Percentiles rank a stretch among this genome's conserved stretches.
phyloP scores from a whole-genome alignment of 2,113 vertebrate genomes.

The Enhydra lutris region DNA sequence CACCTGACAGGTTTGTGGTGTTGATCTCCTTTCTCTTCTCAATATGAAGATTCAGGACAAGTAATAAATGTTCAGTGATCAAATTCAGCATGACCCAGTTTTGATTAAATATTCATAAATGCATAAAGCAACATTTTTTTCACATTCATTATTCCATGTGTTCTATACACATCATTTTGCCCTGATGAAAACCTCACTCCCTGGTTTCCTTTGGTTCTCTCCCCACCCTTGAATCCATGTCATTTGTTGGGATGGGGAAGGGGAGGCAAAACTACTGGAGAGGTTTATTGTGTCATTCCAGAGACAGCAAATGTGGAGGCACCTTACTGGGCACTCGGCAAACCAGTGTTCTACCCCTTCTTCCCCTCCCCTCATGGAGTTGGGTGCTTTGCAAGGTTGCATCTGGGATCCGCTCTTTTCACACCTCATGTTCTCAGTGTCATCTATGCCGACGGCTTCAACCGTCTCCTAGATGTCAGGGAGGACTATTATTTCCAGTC shows the following conservation, averaged over 20 bases:
- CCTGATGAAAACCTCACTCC: background rate
- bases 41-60: background rate
- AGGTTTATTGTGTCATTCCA: background rate
- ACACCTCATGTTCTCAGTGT: background rate
- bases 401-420: background rate
- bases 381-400: background rate
- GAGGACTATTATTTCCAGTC: background rate
- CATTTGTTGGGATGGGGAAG: background rate
- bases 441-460: background rate
- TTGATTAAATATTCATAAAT: background rate
- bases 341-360: background rate
- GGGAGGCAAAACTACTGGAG: background rate
- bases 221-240: background rate
- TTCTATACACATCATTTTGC: background rate
- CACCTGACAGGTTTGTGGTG: background rate
- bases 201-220: background rate
- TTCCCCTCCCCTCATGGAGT: background rate
- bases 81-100: background rate
- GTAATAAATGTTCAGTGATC: background rate
- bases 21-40: background rate
- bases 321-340: background rate
- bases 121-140: background rate
- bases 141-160: background rate
- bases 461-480: background rate
- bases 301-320: background rate